These are phyloP conservation scores for Nannobrachium achirus DNA, from an alignment of 2,113 vertebrate species.

Conservation along the genomic window DNA sequence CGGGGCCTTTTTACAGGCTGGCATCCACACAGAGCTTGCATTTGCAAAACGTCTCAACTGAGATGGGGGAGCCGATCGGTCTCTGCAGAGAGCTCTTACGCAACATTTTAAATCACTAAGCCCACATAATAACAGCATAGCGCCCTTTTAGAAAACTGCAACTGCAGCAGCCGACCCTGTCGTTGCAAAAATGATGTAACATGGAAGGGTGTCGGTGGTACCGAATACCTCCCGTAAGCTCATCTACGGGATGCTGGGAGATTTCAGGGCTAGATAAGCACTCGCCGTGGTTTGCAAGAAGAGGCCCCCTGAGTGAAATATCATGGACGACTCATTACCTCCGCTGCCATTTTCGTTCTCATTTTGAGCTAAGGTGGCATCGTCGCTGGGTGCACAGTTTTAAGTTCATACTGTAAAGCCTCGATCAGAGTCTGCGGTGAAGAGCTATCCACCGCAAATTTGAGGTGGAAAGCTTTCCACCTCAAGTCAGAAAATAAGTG, in stretches of 20 bases:
- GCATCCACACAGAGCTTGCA: slow-evolving; percentile 36
- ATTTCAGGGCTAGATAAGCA: slow-evolving; percentile 11
- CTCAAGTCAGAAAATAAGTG: too few relatives aligned
- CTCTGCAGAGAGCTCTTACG: background rate
- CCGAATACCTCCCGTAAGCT: slow-evolving; percentile 9
- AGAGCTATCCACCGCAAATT: too few relatives aligned
- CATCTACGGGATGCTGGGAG: slow-evolving; percentile 1
- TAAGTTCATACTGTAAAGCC: background rate
- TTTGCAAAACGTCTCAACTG: background rate
- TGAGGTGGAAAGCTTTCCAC: too few relatives aligned
- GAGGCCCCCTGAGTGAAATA: slow-evolving; percentile 29
- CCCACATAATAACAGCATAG: background rate
- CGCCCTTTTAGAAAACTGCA: background rate
- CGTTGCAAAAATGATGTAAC: slow-evolving; percentile 12
- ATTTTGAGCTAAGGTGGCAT: slow-evolving; percentile 33
- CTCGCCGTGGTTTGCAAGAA: background rate
- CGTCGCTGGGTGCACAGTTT: background rate
- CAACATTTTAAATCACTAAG: slow-evolving; percentile 7
- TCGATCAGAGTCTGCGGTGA: too few relatives aligned
- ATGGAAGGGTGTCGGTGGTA: background rate
- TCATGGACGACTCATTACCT: slow-evolving; percentile 41
- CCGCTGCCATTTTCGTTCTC: slow-evolving; percentile 41
- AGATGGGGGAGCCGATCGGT: background rate
- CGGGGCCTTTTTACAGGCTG: background rate
- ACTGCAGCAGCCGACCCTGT: slow-evolving; percentile 1